Evolutionary conservation across 2,888 invertebrate genomes (phyloP).

Genomic region (Tetranychus truncatus): DNA sequence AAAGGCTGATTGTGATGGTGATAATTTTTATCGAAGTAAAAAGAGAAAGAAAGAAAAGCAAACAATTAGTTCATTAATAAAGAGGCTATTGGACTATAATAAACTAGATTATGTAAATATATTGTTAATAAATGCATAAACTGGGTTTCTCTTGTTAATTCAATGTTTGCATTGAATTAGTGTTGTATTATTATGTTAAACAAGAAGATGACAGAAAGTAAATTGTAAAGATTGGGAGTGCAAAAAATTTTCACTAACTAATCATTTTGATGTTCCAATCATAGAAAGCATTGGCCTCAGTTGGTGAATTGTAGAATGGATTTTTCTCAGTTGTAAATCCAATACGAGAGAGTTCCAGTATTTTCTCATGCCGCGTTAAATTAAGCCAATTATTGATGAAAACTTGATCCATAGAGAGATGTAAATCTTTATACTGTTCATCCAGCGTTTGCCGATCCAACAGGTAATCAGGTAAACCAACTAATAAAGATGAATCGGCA

Average conservation of each 20-base stretch:
- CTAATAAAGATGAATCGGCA: conserved; percentile 8
- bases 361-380: conserved; percentile 15
- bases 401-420: conserved; percentile 12
- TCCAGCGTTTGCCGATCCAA: conserved; percentile 11
- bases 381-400: conserved; percentile 20
- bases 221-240: no score
- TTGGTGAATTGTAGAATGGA: conserved; percentile 26
- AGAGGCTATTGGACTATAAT: no score
- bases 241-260: conserved; percentile 31
- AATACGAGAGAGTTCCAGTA: conserved; percentile 14
- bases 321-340: conserved; percentile 14
- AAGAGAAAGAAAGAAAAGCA: conserved; percentile 10
- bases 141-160: background rate
- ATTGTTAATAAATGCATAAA: background rate
- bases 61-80: conserved; percentile 4
- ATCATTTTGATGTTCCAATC: conserved; percentile 24
- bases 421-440: conserved; percentile 7
- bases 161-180: background rate
- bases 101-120: no score
- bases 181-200: no score
- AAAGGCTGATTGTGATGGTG: conserved; percentile 29
- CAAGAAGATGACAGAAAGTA: no score
- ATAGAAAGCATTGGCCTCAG: conserved; percentile 27
- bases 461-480: conserved; percentile 18
- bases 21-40: conserved; percentile 10